A percentile compares a stretch with the other conserved stretches of the same genome.
Conservation (phyloP, 1,140 invertebrate genomes). For the Epicauta chinensis region DNA sequence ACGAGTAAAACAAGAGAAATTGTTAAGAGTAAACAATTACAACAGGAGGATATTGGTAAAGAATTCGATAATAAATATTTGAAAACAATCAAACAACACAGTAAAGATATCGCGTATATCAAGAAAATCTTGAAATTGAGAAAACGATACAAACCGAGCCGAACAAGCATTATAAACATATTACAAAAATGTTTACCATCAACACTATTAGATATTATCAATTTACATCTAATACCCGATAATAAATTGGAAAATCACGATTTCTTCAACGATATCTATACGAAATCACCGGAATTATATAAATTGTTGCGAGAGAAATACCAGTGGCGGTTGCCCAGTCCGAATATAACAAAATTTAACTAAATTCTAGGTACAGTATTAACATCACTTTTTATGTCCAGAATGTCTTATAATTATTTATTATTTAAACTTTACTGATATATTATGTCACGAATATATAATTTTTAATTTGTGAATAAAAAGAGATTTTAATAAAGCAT, state of each 20-base stretch:
- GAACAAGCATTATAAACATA: slow-evolving; percentile 16
- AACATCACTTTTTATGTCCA: too few relatives aligned
- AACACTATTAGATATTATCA: slow-evolving; percentile 23
- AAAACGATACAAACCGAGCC: slow-evolving; percentile 16
- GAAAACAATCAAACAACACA: slow-evolving; percentile 34
- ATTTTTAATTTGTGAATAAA: too few relatives aligned
- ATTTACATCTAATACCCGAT: slow-evolving; percentile 24
- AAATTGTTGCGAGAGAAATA: slow-evolving; percentile 34
- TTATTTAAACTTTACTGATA: too few relatives aligned
- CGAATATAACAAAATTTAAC: background rate
- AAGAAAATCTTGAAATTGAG: slow-evolving; percentile 31
- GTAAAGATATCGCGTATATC: slow-evolving; percentile 32
- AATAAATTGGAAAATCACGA: slow-evolving; percentile 25
- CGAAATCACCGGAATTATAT: slow-evolving; percentile 31
- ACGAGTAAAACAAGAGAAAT: too few relatives aligned
- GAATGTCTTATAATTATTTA: too few relatives aligned
- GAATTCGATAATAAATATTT: slow-evolving; percentile 28
- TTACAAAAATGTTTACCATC: slow-evolving; percentile 25
- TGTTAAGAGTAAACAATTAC: too few relatives aligned
- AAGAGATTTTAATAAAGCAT: too few relatives aligned
- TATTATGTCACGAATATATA: too few relatives aligned
- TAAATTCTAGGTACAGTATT: too few relatives aligned
- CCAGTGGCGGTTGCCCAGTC: slow-evolving; percentile 34
- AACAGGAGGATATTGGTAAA: background rate
- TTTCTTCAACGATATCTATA: slow-evolving; percentile 35